phyloP scores from a whole-genome alignment of 2,797 vertebrate species.

The Diglossa cyanea region DNA sequence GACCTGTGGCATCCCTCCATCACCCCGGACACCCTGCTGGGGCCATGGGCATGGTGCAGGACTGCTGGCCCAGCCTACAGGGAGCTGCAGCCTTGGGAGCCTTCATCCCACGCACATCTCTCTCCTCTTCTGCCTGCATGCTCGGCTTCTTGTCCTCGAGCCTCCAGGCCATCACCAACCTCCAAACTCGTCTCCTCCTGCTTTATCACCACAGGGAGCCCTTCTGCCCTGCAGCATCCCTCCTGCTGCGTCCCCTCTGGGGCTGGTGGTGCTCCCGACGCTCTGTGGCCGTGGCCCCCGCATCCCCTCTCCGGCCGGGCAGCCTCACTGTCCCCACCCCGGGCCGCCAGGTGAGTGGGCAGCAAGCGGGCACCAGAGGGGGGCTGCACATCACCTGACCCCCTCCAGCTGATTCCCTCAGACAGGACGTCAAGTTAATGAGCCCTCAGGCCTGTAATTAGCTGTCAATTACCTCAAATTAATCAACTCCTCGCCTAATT shows the following conservation, averaged over 20 bases:
- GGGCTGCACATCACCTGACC: slow-evolving; percentile 80
- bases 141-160: background rate
- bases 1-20: background rate
- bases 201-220: background rate
- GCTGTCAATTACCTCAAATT: slow-evolving; percentile 99
- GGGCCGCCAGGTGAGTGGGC: slow-evolving; percentile 37
- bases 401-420: slow-evolving; percentile 80
- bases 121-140: background rate
- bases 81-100: background rate
- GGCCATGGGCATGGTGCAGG: background rate
- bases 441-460: slow-evolving; percentile 93
- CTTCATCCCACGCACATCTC: accelerated
- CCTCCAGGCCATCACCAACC: background rate
- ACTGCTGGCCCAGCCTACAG: background rate
- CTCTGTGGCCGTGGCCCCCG: background rate
- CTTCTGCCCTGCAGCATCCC: background rate
- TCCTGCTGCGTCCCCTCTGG: accelerated
- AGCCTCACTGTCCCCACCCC: background rate
- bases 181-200: background rate
- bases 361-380: background rate
- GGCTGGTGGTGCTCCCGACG: background rate
- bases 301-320: background rate
- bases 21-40: accelerated
- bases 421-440: slow-evolving; percentile 92
- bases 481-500: slow-evolving; percentile 99